Percentiles rank a stretch among this genome's conserved stretches.
Conservation (phyloP, 2,113 vertebrate genomes). For the Corythoichthys haematopterus region DNA sequence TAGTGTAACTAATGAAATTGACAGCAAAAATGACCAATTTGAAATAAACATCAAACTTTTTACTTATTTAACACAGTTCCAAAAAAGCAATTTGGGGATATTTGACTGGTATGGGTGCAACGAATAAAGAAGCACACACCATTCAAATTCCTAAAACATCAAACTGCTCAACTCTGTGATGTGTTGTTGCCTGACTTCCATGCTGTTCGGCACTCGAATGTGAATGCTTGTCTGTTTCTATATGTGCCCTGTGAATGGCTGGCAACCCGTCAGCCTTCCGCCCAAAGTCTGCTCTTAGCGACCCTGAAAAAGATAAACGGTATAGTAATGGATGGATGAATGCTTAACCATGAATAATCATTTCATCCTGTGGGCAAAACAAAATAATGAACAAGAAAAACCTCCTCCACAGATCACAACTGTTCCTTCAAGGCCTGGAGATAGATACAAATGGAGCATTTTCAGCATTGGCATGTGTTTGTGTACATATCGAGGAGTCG, state of each 20-base stretch:
- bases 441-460: constrained; percentile 40
- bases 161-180: constrained; percentile 19
- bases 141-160: constrained; percentile 6
- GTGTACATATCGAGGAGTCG: constrained; percentile 29
- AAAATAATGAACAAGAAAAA: constrained; percentile 47
- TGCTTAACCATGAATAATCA: constrained; percentile 43
- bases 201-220: background rate
- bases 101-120: constrained; percentile 14
- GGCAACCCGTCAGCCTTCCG: background rate
- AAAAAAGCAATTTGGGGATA: background rate
- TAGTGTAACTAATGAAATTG: background rate
- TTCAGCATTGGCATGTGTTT: constrained; percentile 8
- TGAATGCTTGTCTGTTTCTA: background rate
- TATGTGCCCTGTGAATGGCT: background rate
- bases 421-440: constrained; percentile 26
- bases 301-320: background rate
- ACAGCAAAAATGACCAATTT: background rate
- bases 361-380: constrained; percentile 43
- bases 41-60: too few relatives aligned
- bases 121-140: constrained; percentile 9
- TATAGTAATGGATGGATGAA: constrained; percentile 21
- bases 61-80: background rate
- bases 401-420: constrained; percentile 41
- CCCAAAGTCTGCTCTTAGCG: background rate
- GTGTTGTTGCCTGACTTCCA: background rate